Evolutionary conservation across 2,888 invertebrate genomes (phyloP).

Genomic region (Norana najaformis): DNA sequence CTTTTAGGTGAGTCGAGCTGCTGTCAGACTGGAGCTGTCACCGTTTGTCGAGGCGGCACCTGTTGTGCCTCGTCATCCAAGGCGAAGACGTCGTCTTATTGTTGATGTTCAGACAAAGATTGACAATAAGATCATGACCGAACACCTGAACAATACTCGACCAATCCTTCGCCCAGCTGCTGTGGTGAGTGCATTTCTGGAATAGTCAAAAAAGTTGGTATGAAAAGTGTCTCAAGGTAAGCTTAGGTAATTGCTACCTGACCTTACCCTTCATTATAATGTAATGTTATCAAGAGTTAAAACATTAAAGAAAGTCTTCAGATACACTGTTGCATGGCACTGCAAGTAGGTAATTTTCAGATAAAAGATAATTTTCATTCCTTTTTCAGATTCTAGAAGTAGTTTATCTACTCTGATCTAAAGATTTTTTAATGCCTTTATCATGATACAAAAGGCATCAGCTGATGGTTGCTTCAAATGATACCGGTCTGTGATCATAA

Average conservation of each 20-base stretch:
- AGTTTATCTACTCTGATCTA: neutral
- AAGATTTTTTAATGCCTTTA: neutral
- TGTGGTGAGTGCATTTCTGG: neutral
- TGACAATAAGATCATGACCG: neutral
- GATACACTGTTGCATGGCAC: neutral
- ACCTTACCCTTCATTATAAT: neutral
- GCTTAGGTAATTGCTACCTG: neutral
- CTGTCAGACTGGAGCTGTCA: constrained; percentile 2
- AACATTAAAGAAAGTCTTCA: neutral
- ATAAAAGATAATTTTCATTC: neutral
- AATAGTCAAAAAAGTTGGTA: no score
- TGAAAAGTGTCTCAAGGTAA: no score
- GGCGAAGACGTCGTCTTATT: neutral
- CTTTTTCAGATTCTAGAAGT: neutral
- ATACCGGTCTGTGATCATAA: neutral
- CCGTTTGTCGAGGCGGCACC: neutral
- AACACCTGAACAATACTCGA: neutral
- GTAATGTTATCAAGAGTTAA: neutral
- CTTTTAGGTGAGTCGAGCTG: neutral
- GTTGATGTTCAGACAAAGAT: constrained; percentile 13
- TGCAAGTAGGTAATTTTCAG: neutral
- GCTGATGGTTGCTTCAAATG: no score
- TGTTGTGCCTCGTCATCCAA: neutral
- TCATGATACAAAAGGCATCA: no score
- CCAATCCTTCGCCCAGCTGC: neutral